These are phyloP conservation scores for Ennomos fuscantarius DNA, from an alignment of 2,888 invertebrate species.

Conservation along the genomic window DNA sequence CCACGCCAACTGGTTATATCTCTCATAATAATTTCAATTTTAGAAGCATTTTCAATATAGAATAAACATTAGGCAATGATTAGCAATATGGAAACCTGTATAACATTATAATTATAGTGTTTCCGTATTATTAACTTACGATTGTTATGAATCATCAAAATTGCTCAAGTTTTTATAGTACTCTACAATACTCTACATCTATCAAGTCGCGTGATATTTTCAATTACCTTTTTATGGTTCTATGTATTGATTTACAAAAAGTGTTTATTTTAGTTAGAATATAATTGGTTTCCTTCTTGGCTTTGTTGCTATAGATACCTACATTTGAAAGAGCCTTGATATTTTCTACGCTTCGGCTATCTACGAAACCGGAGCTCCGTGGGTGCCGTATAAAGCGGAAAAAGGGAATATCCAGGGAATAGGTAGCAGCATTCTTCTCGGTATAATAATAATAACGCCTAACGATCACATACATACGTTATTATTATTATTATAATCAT, in stretches of 20 bases:
- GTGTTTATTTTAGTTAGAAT: conserved; percentile 5
- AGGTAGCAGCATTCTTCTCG: too few species aligned
- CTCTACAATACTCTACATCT: background rate
- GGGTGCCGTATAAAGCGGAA: too few species aligned
- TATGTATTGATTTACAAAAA: conserved; percentile 10
- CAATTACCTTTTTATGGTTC: conserved; percentile 16
- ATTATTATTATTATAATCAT: too few species aligned
- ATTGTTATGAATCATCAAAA: conserved; percentile 14
- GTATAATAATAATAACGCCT: too few species aligned
- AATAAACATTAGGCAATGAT: too few species aligned
- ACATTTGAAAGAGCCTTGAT: too few species aligned
- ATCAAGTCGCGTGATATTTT: conserved; percentile 18
- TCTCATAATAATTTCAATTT: background rate
- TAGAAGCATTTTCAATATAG: background rate
- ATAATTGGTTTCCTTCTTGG: conserved; percentile 1
- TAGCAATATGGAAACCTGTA: background rate
- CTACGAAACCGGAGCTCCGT: too few species aligned
- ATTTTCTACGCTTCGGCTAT: too few species aligned
- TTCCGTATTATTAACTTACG: conserved; percentile 13
- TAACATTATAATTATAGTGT: conserved; percentile 1
- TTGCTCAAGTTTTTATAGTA: conserved; percentile 11
- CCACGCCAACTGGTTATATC: background rate
- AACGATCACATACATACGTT: too few species aligned
- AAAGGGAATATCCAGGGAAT: too few species aligned
- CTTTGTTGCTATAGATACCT: background rate